Evolutionary conservation across 2,113 vertebrate genomes (phyloP), one percentile per base, ranked within the genome.

Genomic region (Solea senegalensis): DNA sequence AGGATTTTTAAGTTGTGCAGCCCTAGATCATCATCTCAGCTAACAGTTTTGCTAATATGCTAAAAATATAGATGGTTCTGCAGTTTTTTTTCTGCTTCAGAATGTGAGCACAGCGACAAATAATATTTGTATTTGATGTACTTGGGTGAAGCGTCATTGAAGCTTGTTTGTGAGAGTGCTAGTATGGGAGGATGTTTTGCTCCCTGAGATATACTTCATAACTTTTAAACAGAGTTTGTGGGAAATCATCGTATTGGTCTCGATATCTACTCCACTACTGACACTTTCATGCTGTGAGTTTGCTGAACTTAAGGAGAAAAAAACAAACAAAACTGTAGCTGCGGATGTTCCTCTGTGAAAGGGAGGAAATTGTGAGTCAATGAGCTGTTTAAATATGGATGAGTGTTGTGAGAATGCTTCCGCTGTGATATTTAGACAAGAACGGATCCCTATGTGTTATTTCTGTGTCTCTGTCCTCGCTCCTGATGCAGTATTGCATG

Each of bases 321-420:
- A 53, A 16, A 61, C 12, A 0, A 9, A 71, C 66, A 12, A 0
- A 9, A 71, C 66, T 71, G 67, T 49, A 70, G 49, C 58, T 57
- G 67, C 1, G 52, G 60, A 80, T 26, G 61, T 55, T 76, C 15
- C 58, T 7, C 43, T 39, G 73, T 1, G 9, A 75, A 65, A n/a
- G 40, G 1, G 21, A 69, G 60, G n/a, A 12, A 74, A 53, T 46
- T 45, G 10, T 46, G 66, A 77, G 69, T 72, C 65, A 52, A 62
- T 48, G 65, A 72, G 58, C 64, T 76, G 56, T 80, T 86, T 78
- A 84, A 83, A 83, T 82, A 89, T 89, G 78, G 76, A 90, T 74
- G 71, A 76, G 75, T 80, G 78, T 83, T 80, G 78, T 85, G 79
- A 69, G 53, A 83, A 84, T 53, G 74, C 40, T 60, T 73, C 68